Percentiles rank a stretch among this genome's conserved stretches.
Evolutionary conservation across 2,888 invertebrate species (phyloP).

Genomic region (Elmis aenea): DNA sequence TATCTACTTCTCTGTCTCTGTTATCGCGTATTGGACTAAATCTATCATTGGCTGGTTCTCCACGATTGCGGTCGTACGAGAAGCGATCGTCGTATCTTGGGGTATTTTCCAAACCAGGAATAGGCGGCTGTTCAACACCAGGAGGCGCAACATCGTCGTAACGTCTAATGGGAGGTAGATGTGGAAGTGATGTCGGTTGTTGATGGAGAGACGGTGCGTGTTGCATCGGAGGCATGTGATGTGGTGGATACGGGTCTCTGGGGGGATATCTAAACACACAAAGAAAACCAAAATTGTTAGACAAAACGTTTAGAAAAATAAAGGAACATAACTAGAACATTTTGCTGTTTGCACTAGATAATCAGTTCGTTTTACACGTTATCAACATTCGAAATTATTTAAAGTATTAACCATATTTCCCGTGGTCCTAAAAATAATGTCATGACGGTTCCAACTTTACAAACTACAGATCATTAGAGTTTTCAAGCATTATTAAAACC

Average conservation of each 20-base stretch:
- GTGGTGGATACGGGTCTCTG: slow-evolving; percentile 24
- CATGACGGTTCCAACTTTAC: too few relatives aligned
- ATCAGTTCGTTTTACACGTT: too few relatives aligned
- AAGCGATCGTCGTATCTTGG: slow-evolving; percentile 45
- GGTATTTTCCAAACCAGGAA: slow-evolving; percentile 58
- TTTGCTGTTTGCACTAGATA: too few relatives aligned
- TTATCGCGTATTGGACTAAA: slow-evolving; percentile 24
- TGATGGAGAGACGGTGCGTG: slow-evolving; percentile 28
- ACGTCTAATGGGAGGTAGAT: slow-evolving; percentile 31
- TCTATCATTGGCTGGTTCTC: slow-evolving; percentile 9
- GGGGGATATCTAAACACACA: slow-evolving; percentile 38
- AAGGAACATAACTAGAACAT: too few relatives aligned
- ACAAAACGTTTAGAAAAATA: too few relatives aligned
- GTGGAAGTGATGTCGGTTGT: slow-evolving; percentile 25
- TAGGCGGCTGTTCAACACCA: slow-evolving; percentile 58
- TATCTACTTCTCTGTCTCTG: slow-evolving; percentile 20
- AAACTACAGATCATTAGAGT: too few relatives aligned
- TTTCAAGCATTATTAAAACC: too few relatives aligned
- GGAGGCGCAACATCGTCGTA: slow-evolving; percentile 58
- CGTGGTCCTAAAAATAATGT: too few relatives aligned
- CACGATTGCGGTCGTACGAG: slow-evolving; percentile 17
- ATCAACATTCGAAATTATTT: too few relatives aligned
- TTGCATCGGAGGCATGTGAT: slow-evolving; percentile 23
- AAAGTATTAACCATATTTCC: too few relatives aligned
- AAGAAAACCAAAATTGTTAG: slow-evolving; percentile 17